Evolutionary conservation across 2,113 vertebrate species (phyloP).

Genomic region (Trematocara stigmaticum): DNA sequence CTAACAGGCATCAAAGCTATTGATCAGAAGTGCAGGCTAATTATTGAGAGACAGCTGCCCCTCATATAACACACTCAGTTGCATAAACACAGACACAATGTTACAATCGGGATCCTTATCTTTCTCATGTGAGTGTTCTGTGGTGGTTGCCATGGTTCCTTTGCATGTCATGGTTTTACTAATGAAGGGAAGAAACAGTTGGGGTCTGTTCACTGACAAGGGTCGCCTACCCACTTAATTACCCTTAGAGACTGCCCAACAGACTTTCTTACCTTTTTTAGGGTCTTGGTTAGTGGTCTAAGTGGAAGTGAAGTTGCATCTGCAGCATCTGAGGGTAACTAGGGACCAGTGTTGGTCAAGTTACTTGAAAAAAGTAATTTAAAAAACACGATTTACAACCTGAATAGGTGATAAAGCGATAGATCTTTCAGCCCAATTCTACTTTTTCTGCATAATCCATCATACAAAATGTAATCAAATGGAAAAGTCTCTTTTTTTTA

Average conservation of each 20-base stretch:
- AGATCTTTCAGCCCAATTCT: no score
- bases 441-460: no score
- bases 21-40: neutral
- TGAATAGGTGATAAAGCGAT: no score
- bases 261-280: neutral
- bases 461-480: no score
- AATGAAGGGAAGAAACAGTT: slow-evolving; percentile 51
- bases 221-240: slow-evolving; percentile 1
- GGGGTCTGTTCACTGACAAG: slow-evolving; percentile 38
- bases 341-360: neutral
- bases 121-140: slow-evolving; percentile 10
- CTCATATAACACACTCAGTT: neutral
- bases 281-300: neutral
- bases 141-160: slow-evolving; percentile 54
- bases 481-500: no score
- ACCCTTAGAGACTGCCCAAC: neutral
- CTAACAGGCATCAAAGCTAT: neutral
- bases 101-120: neutral
- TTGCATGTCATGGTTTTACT: slow-evolving; percentile 52
- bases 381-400: no score
- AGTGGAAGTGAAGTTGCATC: neutral
- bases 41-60: neutral
- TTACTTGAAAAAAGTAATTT: no score
- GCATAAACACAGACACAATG: neutral
- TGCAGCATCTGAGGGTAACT: neutral